Percentiles rank a stretch among this genome's conserved stretches.
Evolutionary conservation across 2,888 invertebrate species (phyloP).

Genomic region (Tupiocoris notatus): DNA sequence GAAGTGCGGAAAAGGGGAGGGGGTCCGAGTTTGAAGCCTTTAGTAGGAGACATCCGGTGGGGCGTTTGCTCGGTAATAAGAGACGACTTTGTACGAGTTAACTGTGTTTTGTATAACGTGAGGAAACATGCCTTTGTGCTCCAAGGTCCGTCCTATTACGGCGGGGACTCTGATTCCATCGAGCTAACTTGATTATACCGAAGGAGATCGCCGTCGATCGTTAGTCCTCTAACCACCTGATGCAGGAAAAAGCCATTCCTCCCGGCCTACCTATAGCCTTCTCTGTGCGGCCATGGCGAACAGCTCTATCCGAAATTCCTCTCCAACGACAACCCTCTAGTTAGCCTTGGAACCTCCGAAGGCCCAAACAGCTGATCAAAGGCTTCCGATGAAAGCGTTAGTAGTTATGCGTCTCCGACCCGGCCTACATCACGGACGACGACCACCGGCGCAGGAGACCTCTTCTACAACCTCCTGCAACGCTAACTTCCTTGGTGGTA

Average conservation of each 20-base stretch:
- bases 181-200: neutral
- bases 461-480: neutral
- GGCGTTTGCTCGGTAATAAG: neutral
- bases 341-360: neutral
- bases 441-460: no score
- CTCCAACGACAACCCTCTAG: neutral
- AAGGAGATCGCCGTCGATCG: neutral
- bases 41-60: neutral
- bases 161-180: no score
- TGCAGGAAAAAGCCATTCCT: neutral
- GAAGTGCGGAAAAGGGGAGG: neutral
- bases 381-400: neutral
- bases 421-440: neutral
- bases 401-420: neutral
- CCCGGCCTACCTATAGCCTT: neutral
- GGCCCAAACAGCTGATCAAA: neutral
- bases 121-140: neutral
- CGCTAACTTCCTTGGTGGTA: neutral
- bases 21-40: neutral
- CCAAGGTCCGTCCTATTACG: neutral
- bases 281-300: neutral
- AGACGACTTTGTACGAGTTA: neutral
- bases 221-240: neutral
- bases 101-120: neutral
- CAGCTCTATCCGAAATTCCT: neutral